Percentiles rank a stretch among this genome's conserved stretches.
phyloP scores from a whole-genome alignment of 2,797 vertebrate genomes.

The Microcaecilia unicolor region DNA sequence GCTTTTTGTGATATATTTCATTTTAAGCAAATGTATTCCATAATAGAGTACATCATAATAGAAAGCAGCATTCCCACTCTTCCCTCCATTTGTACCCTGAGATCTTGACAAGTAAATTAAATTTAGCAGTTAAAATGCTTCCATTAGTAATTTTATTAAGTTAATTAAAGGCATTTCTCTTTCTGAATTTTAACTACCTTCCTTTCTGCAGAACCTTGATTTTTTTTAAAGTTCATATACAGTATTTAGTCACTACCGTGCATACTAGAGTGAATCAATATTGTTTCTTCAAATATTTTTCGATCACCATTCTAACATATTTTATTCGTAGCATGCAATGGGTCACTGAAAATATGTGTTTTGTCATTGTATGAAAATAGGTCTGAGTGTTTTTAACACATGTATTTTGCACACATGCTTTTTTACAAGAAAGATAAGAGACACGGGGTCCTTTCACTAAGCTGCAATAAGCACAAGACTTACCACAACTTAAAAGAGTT shows the following conservation, averaged over 20 bases:
- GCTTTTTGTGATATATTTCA: constrained; percentile 70
- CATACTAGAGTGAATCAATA: constrained; percentile 30
- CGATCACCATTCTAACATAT: no score
- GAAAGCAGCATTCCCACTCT: constrained; percentile 62
- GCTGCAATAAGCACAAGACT: no score
- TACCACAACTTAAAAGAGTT: no score
- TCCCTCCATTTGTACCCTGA: constrained; percentile 62
- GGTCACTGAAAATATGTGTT: no score
- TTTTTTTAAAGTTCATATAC: constrained; percentile 22
- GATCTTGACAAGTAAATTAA: constrained; percentile 93
- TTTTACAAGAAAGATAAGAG: no score
- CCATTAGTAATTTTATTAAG: constrained; percentile 94
- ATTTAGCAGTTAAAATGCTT: constrained; percentile 90
- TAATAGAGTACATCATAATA: constrained; percentile 66
- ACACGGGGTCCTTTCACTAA: no score
- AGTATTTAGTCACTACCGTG: constrained; percentile 32
- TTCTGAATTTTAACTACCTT: constrained; percentile 74
- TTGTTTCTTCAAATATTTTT: constrained; percentile 4
- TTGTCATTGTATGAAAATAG: no score
- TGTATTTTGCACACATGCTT: no score
- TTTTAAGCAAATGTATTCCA: constrained; percentile 72
- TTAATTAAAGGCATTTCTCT: constrained; percentile 84
- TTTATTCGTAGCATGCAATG: no score
- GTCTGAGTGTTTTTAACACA: no score
- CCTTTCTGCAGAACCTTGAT: constrained; percentile 52